Conservation (phyloP, 2,113 vertebrate species). For the Rhinopomastus cyanomelas region DNA sequence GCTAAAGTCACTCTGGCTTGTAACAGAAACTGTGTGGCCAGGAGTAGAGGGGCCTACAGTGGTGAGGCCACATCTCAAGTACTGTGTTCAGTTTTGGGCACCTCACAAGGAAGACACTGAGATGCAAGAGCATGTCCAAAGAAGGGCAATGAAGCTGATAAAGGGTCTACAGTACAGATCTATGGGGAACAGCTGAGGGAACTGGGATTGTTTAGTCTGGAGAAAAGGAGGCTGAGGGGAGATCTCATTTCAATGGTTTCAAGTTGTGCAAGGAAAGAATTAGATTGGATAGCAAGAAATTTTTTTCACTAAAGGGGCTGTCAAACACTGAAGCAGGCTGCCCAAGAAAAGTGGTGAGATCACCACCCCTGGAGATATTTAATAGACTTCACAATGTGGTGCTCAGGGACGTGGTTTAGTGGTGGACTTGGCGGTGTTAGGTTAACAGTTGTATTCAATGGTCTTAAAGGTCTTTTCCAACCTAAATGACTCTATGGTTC, state of each 20-base stretch:
- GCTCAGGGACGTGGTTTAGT: too few relatives aligned
- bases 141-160: background rate
- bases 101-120: background rate
- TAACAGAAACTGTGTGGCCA: background rate
- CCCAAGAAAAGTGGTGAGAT: background rate
- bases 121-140: background rate
- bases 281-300: background rate
- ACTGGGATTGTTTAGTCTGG: background rate
- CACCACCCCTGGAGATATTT: background rate
- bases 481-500: background rate
- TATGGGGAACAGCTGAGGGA: background rate
- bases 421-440: background rate
- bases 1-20: too few relatives aligned
- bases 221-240: background rate
- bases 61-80: background rate
- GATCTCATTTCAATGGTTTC: background rate
- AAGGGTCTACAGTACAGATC: background rate
- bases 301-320: background rate
- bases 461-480: background rate
- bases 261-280: background rate
- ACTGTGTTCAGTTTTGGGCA: background rate
- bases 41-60: background rate
- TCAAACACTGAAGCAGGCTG: background rate
- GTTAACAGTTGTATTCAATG: background rate
- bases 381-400: background rate